Evolutionary conservation across 2,888 invertebrate genomes (phyloP), one percentile per base, ranked within the genome.

Genomic region (Archips xylosteana): DNA sequence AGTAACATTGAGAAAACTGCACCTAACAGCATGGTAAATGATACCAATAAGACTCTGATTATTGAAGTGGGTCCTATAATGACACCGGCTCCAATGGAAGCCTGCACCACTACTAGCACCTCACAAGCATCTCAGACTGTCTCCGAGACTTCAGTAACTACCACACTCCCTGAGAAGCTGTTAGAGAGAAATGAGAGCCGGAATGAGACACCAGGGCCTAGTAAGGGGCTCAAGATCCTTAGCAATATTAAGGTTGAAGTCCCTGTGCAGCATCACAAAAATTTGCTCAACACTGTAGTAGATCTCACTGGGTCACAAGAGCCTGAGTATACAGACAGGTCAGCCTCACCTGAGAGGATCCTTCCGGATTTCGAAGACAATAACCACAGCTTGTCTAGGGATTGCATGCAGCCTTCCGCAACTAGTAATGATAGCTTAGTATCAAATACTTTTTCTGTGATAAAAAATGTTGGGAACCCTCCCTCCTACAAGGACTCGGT

Each of bases 211-310:
- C 80, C 87, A 49, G 87, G 88, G 3, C 75, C 88, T 39, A 89
- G 81, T 63, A 93, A 89, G 79, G 94, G 94, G n/a, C 84, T 95
- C 12, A 94, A 94, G 83, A 95, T 95, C 76, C 84, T 95, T 54
- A 95, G 95, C 79, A 94, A 95, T 78, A 92, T 95, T 57, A 95
- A 95, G 78, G 94, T 95, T n/a, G 95, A 95, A 85, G 92, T 94
- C 54, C 95, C 94, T 74, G 92, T 94, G 12, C 91, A 92, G 78
- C 94, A 92, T 83, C 86, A 89, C 76, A 93, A 92, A 79, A 92
- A 89, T 78, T 90, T 93, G 89, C 84, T 94, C 36, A 92, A 94
- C 74, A 92, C 92, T 42, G 87, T 94, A 1, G 88, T 94, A 86
- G 95, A 95, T 77, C 83, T 94, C 12, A 94, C 94, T 54, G 90